Evolutionary conservation across 2,113 vertebrate species (phyloP), one percentile per base, ranked within the genome.

Genomic region (Todiramphus saurophagus): DNA sequence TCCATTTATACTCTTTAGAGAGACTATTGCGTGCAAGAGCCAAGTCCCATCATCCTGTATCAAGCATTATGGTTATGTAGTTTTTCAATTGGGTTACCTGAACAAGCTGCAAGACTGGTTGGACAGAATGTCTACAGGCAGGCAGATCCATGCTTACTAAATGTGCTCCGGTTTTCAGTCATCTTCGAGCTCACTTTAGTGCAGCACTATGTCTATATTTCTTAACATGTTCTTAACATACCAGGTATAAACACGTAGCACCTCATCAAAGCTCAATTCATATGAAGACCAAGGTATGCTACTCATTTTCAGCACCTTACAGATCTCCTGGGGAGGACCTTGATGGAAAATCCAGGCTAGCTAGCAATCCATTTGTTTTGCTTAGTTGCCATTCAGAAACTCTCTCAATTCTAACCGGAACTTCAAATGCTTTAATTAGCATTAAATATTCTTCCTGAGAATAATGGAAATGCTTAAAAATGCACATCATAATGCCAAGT

Each of bases 161-260:
- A 60, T 64, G 16, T 10, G 25, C 18, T 73, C 64, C 55, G 31
- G 16, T 23, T 81, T 74, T 28, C 69, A 74, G 33, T 16, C 67
- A 75, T 31, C 70, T 37, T 58, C 43, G 51, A 67, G n/a, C 30
- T 63, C 28, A 11, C 17, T 64, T 28, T 2, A n/a, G 27, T 9
- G 21, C 4, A 56, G 15, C 35, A 46, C 2, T 39, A 39, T 13
- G 24, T 28, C 31, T 10, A 1, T 53, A 20, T 41, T 82, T 68
- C 43, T 67, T 48, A 30, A 33, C 15, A 27, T 3, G 6, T n/a
- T 37, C 37, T 37, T 41, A 12, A 68, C 72, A 85, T 25, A 63
- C 2, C 41, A 33, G 13, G 33, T 60, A 33, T 39, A 84, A 76
- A 28, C 11, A 48, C 0, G 0, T 1, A 77, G 17, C 33, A 51